Base-by-base conservation (phyloP, 2,113 vertebrate species). In the Macquaria australasica region DNA sequence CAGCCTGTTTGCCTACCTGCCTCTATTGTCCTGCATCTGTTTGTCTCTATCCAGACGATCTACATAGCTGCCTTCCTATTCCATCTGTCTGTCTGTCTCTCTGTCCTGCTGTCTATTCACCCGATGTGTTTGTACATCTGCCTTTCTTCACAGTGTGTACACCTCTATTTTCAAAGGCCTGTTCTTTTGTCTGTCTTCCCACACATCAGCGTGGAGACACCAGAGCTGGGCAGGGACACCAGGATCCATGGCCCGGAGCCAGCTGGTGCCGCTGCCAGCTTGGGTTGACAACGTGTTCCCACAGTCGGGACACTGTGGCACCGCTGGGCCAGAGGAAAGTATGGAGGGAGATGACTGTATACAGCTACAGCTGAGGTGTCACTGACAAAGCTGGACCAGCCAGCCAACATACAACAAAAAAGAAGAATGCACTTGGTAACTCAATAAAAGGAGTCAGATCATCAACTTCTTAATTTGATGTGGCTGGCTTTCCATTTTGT, bases 271-370 rank as follows among this genome's bases (percentile, higher is more conserved):
- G n/a, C 62, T 70, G 77, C 43, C 59, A 77, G 62, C 77, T 64
- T 23, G 59, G n/a, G 31, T 59, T 82, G 82, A 86, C 88, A 74
- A 84, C 41, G 58, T 81, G 82, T 82, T 76, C 82, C 86, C 73
- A 76, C 78, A 83, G 82, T 59, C 70, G 51, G 87, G 85, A 91
- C 87, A 77, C 55, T 9, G 60, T 83, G 88, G 88, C 87, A 88
- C 89, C 84, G 3, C 2, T 9, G 39, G 77, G 56, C 66, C 70
- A 23, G 28, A 43, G 71, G 71, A 85, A 77, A 87, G 79, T 66
- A 81, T 68, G 28, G 85, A 4, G 48, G 48, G 62, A 64, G 50
- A 63, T 75, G 87, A 77, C 69, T 59, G 76, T 72, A 62, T 71
- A 81, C 34, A 4, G 53, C 43, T 56, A 63, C 0, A 0, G 66